Evolutionary conservation across 2,888 invertebrate species (phyloP), one percentile per base, ranked within the genome.

Genomic region (Adelognathus sp.): DNA sequence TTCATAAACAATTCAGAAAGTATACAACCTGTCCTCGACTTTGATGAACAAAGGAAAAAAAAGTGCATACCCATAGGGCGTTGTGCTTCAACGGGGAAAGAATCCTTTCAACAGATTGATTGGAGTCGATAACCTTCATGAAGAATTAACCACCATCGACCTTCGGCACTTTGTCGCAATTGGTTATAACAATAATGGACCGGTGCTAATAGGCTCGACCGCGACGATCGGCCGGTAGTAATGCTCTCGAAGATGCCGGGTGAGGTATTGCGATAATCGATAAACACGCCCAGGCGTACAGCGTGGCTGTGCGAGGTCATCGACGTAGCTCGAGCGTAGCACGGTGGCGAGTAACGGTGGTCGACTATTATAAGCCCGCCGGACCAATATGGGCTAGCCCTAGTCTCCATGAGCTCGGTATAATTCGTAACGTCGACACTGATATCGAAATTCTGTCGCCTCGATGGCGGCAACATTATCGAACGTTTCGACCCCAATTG

Each of bases 181-280:
- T 18, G 7, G 21, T 18, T 21, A 16, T 7, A 44, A 16, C 18
- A 14, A 16, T 16, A 16, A 5, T 4, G 24, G 29, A 52, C 52
- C 33, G 39, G 27, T 16, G 14, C 41, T 27, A 29, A 50, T 46
- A 50, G 50, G 27, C 36, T 39, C 36, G 33, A n/a, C n/a, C n/a
- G n/a, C 54, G 54, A 67, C 54, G 27, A 67, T 67, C 54, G 27
- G 41, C 44, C 21, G 67, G 39, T n/a, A n/a, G n/a, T n/a, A 39
- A 39, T 56, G 44, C 44, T 54, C 31, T 54, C 75, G 54, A 81
- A 76, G 69, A 78, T 75, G 78, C 75, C 72, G 63, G 58, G n/a
- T n/a, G n/a, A 78, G 72, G 75, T 78, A 76, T 77, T 58, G 56
- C 46, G 64, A 81, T 81, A 70, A 78, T 76, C 78, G 75, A 76